Evolutionary conservation across 2,888 invertebrate genomes (phyloP).

Genomic region (Pristionchus entomophagus): DNA sequence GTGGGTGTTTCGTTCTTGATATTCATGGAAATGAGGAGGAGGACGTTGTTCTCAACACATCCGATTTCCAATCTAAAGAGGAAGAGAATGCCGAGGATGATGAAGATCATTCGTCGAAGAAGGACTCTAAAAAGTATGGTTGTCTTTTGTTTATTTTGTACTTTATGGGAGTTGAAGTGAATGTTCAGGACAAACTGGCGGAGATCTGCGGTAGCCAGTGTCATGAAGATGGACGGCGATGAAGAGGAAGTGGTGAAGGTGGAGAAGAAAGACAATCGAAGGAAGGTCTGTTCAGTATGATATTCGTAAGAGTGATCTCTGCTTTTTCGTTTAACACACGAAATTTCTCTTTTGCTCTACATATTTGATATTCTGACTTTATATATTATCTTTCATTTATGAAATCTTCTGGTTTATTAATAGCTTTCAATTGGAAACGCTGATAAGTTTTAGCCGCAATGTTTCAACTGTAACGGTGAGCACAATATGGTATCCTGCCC

Average conservation of each 20-base stretch:
- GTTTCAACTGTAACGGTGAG: slow-evolving; percentile 40
- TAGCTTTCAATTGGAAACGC: too few species aligned
- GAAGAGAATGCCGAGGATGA: not conserved
- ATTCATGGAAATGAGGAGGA: not conserved
- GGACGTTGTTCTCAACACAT: slow-evolving; percentile 9
- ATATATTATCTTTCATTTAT: not conserved
- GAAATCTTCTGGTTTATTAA: too few species aligned
- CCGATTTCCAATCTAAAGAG: not conserved
- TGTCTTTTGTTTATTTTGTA: too few species aligned
- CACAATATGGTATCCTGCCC: slow-evolving; percentile 28
- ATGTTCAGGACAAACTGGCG: not conserved
- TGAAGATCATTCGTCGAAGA: not conserved
- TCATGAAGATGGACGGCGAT: not conserved
- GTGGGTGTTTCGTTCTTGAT: not conserved
- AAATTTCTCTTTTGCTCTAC: too few species aligned
- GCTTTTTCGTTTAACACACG: too few species aligned
- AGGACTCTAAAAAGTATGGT: not conserved
- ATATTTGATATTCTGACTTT: not conserved
- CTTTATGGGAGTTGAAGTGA: too few species aligned
- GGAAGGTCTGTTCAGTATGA: not conserved
- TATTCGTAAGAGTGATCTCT: too few species aligned
- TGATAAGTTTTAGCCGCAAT: slow-evolving; percentile 3
- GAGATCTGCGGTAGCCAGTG: not conserved
- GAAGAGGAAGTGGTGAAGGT: not conserved
- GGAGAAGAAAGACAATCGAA: slow-evolving; percentile 23